Percentiles rank a stretch among this genome's conserved stretches.
Evolutionary conservation across 2,888 invertebrate genomes (phyloP).

Genomic region (Ochropleura plecta): DNA sequence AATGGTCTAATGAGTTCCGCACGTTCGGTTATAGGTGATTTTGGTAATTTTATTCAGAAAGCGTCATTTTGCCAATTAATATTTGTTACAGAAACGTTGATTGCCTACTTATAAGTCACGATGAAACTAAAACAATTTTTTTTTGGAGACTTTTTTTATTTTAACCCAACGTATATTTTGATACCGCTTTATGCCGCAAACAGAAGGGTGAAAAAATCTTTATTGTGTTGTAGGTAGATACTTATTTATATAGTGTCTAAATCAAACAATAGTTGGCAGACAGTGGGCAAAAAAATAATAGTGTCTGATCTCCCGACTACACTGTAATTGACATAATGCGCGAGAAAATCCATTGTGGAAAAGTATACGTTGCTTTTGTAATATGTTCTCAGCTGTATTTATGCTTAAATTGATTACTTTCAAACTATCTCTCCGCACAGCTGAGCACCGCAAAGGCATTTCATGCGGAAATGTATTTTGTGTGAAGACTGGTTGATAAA

Average conservation of each 20-base stretch:
- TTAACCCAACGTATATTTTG: not conserved
- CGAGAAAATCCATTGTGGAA: constrained; percentile 14
- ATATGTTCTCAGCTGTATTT: not conserved
- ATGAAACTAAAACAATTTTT: not conserved
- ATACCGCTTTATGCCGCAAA: not conserved
- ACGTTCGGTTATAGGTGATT: not conserved
- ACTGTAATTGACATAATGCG: constrained; percentile 6
- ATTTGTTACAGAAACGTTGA: too few species aligned
- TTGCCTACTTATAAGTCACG: not conserved
- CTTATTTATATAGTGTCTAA: not conserved
- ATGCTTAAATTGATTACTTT: constrained; percentile 22
- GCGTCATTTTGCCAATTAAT: not conserved
- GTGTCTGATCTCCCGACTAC: not conserved
- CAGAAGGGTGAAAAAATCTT: too few species aligned
- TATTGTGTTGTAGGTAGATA: not conserved
- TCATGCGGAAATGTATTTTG: constrained; percentile 4
- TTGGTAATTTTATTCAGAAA: not conserved
- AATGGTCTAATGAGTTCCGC: too few species aligned
- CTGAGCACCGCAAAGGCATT: constrained; percentile 7
- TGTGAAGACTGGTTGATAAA: not conserved
- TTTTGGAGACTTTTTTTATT: not conserved
- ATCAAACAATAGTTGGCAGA: not conserved
- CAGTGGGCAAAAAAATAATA: not conserved
- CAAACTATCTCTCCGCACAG: constrained; percentile 5
- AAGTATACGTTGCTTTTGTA: constrained; percentile 2